A percentile compares a stretch with the other conserved stretches of the same genome.
These are phyloP conservation scores for Thunnus albacares DNA, from an alignment of 2,797 vertebrate species.

Conservation along the genomic window DNA sequence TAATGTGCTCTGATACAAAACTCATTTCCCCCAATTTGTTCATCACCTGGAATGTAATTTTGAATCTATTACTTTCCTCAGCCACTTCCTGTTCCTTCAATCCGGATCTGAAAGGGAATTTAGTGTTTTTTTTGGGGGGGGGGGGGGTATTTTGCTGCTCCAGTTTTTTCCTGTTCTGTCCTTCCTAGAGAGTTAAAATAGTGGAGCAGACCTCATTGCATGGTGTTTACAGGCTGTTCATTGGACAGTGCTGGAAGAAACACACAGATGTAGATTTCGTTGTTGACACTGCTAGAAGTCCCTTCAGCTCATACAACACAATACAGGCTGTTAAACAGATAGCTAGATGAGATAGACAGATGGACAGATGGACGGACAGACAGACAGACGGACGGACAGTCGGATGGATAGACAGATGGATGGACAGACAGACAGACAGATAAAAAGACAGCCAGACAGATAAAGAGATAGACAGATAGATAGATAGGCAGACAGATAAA, in stretches of 20 bases:
- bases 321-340: constrained; percentile 15
- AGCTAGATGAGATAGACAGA: not conserved
- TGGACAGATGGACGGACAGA: too few species aligned
- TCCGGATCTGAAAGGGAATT: constrained; percentile 43
- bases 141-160: not conserved
- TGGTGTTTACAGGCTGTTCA: constrained; percentile 7
- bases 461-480: too few species aligned
- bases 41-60: constrained; percentile 15
- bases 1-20: constrained; percentile 24
- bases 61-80: constrained; percentile 21
- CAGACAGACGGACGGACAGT: too few species aligned
- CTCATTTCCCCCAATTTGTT: constrained; percentile 16
- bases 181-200: constrained; percentile 33
- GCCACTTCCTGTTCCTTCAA: constrained; percentile 25
- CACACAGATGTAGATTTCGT: constrained; percentile 20
- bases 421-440: too few species aligned
- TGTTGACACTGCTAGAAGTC: constrained; percentile 73
- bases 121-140: constrained; percentile 4
- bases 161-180: constrained; percentile 22
- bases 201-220: not conserved
- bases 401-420: too few species aligned
- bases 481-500: not conserved
- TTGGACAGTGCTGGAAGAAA: constrained; percentile 53
- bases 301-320: constrained; percentile 44
- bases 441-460: too few species aligned